These are phyloP conservation scores for Phytoseiulus persimilis DNA, from an alignment of 2,888 invertebrate species.

Conservation along the genomic window DNA sequence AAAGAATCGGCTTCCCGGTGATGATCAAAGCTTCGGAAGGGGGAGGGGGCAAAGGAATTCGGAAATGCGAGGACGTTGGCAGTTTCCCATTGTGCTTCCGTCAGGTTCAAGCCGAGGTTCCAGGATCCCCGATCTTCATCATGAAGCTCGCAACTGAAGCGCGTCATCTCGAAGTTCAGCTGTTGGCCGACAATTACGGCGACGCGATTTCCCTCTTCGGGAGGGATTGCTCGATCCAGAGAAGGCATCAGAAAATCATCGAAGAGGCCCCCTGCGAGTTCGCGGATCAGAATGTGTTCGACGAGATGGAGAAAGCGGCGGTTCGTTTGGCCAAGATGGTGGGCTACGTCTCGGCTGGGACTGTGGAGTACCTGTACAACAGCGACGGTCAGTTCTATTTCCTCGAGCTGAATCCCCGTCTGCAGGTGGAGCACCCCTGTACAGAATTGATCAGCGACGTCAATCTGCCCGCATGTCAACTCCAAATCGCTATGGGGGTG, in stretches of 20 bases:
- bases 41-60: conserved; percentile 96
- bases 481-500: conserved; percentile 97
- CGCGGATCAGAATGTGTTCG: conserved; percentile 78
- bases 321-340: conserved; percentile 96
- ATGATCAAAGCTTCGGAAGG: conserved; percentile 99
- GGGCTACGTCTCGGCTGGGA: conserved; percentile 94
- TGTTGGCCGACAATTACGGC: conserved; percentile 91
- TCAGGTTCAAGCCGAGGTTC: conserved; percentile 90
- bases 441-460: conserved; percentile 99
- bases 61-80: conserved; percentile 79
- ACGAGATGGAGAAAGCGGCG: conserved; percentile 94
- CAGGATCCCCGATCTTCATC: conserved; percentile 94
- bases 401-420: conserved; percentile 91
- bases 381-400: conserved; percentile 77
- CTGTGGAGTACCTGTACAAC: conserved; percentile 93
- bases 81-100: conserved; percentile 81
- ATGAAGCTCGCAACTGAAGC: conserved; percentile 94
- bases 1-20: conserved; percentile 86
- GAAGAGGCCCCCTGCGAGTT: conserved; percentile 95
- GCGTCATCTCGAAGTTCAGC: conserved; percentile 90
- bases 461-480: conserved; percentile 88
- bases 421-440: conserved; percentile 98
- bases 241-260: conserved; percentile 96
- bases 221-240: conserved; percentile 93
- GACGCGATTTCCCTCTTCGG: conserved; percentile 96